Conservation (phyloP, 2,888 invertebrate species). For the Girardia tigrina region DNA sequence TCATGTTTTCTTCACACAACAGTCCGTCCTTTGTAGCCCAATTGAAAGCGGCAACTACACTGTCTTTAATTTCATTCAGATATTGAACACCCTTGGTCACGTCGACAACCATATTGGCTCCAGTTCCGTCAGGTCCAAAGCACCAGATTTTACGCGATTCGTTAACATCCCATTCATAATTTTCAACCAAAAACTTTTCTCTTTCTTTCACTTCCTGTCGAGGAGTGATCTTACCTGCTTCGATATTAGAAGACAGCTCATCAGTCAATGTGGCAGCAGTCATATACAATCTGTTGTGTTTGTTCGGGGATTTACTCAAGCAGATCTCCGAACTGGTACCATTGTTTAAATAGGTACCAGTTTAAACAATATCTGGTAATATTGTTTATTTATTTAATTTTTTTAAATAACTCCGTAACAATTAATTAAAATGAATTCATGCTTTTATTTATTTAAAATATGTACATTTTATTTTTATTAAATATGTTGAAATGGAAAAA, state of each 20-base stretch:
- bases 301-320: slow-evolving; percentile 97
- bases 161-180: slow-evolving; percentile 87
- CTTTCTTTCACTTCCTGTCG: slow-evolving; percentile 93
- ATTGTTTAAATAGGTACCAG: too few species aligned
- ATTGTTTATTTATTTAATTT: too few species aligned
- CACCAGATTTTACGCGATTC: slow-evolving; percentile 98
- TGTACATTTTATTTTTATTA: too few species aligned
- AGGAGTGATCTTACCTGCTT: slow-evolving; percentile 74
- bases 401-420: too few species aligned
- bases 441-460: too few species aligned
- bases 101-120: slow-evolving; percentile 90
- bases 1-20: slow-evolving; percentile 90
- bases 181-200: slow-evolving; percentile 80
- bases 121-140: slow-evolving; percentile 96
- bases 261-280: slow-evolving; percentile 87
- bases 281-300: slow-evolving; percentile 96
- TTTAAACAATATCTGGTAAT: too few species aligned
- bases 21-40: slow-evolving; percentile 99
- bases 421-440: too few species aligned
- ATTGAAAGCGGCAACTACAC: slow-evolving; percentile 88
- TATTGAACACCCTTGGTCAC: slow-evolving; percentile 99
- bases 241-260: slow-evolving; percentile 88
- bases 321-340: slow-evolving; percentile 58
- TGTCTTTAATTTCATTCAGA: slow-evolving; percentile 98
- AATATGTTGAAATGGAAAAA: too few species aligned